Conservation (phyloP, 2,888 invertebrate genomes). For the Steromphala cineraria region DNA sequence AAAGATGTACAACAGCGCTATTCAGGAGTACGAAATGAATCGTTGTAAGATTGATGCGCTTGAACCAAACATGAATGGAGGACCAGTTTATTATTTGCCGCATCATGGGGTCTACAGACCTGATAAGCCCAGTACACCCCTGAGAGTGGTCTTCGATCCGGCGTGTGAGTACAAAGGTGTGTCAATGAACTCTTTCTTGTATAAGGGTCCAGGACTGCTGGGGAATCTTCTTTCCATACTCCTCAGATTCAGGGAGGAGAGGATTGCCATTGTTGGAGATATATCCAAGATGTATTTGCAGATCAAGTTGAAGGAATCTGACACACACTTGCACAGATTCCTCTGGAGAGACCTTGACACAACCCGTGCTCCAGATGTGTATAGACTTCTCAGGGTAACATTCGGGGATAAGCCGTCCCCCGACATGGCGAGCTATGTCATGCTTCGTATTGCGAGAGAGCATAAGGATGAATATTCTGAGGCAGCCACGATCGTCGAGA, state of each 20-base stretch:
- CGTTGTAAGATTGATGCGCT: slow-evolving; percentile 9
- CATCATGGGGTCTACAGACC: slow-evolving; percentile 19
- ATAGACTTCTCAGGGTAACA: neutral
- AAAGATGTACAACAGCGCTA: neutral
- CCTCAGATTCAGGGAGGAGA: too few relatives aligned
- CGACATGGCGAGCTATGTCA: slow-evolving; percentile 26
- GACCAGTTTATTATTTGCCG: slow-evolving; percentile 13
- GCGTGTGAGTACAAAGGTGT: neutral
- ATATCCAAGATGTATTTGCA: neutral
- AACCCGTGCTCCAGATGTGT: too few relatives aligned
- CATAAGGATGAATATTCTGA: neutral
- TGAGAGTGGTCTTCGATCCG: slow-evolving; percentile 27
- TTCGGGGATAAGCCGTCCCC: slow-evolving; percentile 27
- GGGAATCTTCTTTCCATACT: neutral
- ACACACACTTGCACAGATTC: slow-evolving; percentile 19
- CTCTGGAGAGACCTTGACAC: slow-evolving; percentile 24
- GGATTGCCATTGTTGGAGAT: too few relatives aligned
- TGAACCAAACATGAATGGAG: too few relatives aligned
- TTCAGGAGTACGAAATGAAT: slow-evolving; percentile 16
- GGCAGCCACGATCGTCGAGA: neutral
- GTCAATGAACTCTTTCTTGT: slow-evolving; percentile 18
- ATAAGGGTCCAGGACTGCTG: slow-evolving; percentile 21
- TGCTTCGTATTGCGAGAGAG: slow-evolving; percentile 22
- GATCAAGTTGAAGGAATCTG: neutral
- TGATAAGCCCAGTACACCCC: slow-evolving; percentile 18